These are phyloP conservation scores for Xyrauchen texanus DNA, from an alignment of 2,113 vertebrate genomes.

Conservation along the genomic window DNA sequence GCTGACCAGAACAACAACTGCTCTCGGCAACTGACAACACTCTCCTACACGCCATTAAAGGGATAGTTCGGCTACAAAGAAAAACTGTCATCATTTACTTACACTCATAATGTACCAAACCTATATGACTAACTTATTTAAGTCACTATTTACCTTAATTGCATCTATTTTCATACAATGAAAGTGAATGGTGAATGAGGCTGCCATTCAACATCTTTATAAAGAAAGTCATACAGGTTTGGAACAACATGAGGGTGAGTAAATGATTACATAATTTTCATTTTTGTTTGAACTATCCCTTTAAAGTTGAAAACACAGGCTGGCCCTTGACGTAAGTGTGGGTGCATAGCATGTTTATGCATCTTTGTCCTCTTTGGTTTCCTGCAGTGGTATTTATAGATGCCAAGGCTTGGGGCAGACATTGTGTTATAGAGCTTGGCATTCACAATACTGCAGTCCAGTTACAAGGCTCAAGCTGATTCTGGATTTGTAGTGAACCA, in stretches of 20 bases:
- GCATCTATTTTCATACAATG: no score
- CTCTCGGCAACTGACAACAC: slow-evolving; percentile 35
- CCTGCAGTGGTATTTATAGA: slow-evolving; percentile 58
- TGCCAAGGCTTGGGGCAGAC: slow-evolving; percentile 39
- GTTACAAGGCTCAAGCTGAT: not conserved
- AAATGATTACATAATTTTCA: no score
- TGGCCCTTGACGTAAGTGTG: slow-evolving; percentile 10
- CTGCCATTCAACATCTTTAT: no score
- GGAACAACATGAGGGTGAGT: no score
- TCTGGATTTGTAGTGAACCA: slow-evolving; percentile 1
- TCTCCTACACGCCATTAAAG: not conserved
- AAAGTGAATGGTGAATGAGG: no score
- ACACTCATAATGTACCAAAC: no score
- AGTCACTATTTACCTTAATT: no score
- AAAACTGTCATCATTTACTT: no score
- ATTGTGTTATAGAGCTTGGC: slow-evolving; percentile 16
- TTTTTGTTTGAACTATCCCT: no score
- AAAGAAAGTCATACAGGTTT: no score
- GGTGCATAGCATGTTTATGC: slow-evolving; percentile 13
- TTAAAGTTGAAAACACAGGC: not conserved
- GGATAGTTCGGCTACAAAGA: no score
- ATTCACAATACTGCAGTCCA: slow-evolving; percentile 3
- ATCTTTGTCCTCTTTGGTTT: slow-evolving; percentile 40
- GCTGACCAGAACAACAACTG: slow-evolving; percentile 48
- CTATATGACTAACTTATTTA: no score